Conservation (phyloP, 2,797 vertebrate species). For the Hylomyscus alleni region DNA sequence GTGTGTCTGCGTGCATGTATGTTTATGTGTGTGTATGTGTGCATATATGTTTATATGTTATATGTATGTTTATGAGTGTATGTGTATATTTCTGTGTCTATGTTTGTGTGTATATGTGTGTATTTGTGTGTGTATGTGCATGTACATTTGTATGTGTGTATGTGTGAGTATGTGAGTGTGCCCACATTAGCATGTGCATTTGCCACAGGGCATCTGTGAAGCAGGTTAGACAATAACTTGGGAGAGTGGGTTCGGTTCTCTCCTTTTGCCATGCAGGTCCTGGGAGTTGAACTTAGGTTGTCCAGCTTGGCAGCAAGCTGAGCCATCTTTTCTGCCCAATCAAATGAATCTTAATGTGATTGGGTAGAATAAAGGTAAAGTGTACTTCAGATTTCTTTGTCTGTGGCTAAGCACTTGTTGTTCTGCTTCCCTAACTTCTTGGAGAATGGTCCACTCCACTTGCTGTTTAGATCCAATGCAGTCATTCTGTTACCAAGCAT, state of each 20-base stretch:
- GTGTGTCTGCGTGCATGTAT: background rate
- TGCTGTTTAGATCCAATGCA: background rate
- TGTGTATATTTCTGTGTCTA: background rate
- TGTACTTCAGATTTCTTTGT: background rate
- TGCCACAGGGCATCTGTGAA: background rate
- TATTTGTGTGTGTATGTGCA: background rate
- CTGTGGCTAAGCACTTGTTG: background rate
- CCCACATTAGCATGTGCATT: background rate
- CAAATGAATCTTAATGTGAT: conserved; percentile 30
- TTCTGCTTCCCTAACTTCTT: background rate
- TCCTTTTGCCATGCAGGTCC: background rate
- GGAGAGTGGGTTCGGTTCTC: background rate
- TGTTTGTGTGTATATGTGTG: background rate
- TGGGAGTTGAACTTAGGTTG: background rate
- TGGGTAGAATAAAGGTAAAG: background rate
- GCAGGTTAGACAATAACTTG: background rate
- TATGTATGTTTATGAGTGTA: fast-evolving
- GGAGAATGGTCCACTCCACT: background rate
- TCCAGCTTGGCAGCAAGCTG: background rate
- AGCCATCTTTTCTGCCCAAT: background rate
- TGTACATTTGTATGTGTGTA: background rate
- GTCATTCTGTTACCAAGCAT: background rate
- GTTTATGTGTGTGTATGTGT: background rate
- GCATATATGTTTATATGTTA: background rate
- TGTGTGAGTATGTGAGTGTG: background rate